These are phyloP conservation scores for Baryphthengus martii DNA, from an alignment of 2,113 vertebrate genomes.

Conservation along the genomic window DNA sequence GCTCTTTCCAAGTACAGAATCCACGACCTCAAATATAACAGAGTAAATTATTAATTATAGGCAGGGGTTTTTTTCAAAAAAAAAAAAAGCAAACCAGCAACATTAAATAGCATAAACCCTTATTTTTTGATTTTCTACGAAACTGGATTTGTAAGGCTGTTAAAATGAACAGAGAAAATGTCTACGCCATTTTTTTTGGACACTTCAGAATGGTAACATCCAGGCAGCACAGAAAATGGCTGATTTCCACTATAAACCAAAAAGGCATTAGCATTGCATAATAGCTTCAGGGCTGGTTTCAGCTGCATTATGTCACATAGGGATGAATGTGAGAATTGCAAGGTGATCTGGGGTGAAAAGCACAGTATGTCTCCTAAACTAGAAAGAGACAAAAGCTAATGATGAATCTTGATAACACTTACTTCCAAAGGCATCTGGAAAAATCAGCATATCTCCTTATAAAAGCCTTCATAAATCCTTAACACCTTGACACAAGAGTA, in stretches of 20 bases:
- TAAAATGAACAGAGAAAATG: neutral
- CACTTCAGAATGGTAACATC: neutral
- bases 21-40: neutral
- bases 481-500: neutral
- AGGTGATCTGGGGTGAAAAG: conserved; percentile 54
- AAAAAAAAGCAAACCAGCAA: neutral
- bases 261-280: conserved; percentile 47
- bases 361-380: conserved; percentile 29
- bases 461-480: neutral
- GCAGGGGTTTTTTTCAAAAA: neutral
- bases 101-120: neutral
- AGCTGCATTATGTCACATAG: conserved; percentile 47
- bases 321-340: conserved; percentile 50
- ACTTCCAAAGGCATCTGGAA: neutral
- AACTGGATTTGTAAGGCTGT: neutral
- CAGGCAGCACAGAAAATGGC: conserved; percentile 23
- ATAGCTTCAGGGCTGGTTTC: conserved; percentile 53
- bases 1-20: neutral
- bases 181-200: conserved; percentile 27
- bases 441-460: neutral
- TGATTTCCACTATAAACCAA: conserved; percentile 41
- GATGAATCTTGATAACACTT: neutral
- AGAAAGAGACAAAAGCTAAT: neutral
- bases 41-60: neutral
- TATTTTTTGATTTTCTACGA: neutral